Base-by-base conservation (phyloP, 2,113 vertebrate genomes). In the Psilopsiagon aymara region DNA sequence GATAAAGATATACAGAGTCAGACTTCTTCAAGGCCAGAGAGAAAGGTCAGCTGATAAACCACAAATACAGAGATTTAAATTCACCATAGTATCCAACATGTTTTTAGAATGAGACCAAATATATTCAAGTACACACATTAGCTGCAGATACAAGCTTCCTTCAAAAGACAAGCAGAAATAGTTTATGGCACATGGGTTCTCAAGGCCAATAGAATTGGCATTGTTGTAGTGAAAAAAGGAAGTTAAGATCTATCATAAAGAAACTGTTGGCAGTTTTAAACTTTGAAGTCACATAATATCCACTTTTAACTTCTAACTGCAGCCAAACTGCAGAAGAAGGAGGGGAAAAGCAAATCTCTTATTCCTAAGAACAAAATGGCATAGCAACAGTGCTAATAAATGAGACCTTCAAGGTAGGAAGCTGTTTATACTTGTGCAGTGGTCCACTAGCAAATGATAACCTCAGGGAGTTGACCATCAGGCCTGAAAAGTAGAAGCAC, bases 211-310 rank as follows among this genome's bases (percentile, higher is more conserved):
- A 80, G 57, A 88, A 70, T 0, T 49, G 31, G 21, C 8, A 10
- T 2, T 69, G 39, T 44, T 80, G 51, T 3, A 90, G 57, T 27
- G 28, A 77, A 82, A 53, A 92, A 15, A 53, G 28, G 28, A 79
- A 82, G 67, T 85, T 51, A 41, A 93, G 51, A 93, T 69, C 62
- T 90, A 92, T 20, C 79, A 92, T 28, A 86, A 93, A 86, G 75
- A 67, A 90, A 66, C 17, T 49, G 20, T 8, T 71, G 78, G 77
- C 51, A 74, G 59, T 89, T 87, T 76, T 69, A 76, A 17, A 57
- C 49, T 88, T 83, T 47, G n/a, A 87, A 68, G 66, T 82, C 57
- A 46, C 69, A 94, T 49, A 84, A 55, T 43, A 77, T 71, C 57
- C 62, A 66, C 37, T 81, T 87, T 78, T 31, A 81, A 89, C 66